Evolutionary conservation across 2,113 vertebrate genomes (phyloP).

Genomic region (Aegotheles bennettii): DNA sequence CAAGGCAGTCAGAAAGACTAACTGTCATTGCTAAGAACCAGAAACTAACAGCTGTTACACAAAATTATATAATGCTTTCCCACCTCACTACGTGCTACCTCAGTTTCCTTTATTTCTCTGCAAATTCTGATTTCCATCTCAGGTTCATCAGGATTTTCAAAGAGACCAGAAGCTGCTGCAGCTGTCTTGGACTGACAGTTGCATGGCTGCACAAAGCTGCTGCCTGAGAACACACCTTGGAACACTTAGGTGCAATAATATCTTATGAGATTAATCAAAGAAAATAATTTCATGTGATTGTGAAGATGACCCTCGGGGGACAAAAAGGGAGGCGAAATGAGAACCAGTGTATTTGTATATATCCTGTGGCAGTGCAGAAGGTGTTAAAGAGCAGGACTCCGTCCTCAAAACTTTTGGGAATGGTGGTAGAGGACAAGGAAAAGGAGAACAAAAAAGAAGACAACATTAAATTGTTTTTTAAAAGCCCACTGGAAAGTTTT

Average conservation of each 20-base stretch:
- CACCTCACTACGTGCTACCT: background rate
- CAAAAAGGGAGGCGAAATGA: background rate
- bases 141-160: background rate
- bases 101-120: background rate
- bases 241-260: background rate
- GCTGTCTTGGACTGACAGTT: background rate
- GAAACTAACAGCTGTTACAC: background rate
- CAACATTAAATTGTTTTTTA: background rate
- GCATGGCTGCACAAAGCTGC: background rate
- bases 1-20: background rate
- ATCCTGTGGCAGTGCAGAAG: background rate
- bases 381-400: background rate
- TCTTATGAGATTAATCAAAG: background rate
- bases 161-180: background rate
- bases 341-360: fast-evolving
- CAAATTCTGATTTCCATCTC: background rate
- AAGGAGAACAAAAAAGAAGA: background rate
- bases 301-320: background rate
- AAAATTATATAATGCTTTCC: background rate
- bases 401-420: background rate
- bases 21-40: background rate
- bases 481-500: background rate
- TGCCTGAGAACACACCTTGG: background rate
- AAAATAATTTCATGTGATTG: background rate
- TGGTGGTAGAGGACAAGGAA: background rate